Base-by-base conservation (phyloP, 2,113 vertebrate species). In the Hyla sarda region DNA sequence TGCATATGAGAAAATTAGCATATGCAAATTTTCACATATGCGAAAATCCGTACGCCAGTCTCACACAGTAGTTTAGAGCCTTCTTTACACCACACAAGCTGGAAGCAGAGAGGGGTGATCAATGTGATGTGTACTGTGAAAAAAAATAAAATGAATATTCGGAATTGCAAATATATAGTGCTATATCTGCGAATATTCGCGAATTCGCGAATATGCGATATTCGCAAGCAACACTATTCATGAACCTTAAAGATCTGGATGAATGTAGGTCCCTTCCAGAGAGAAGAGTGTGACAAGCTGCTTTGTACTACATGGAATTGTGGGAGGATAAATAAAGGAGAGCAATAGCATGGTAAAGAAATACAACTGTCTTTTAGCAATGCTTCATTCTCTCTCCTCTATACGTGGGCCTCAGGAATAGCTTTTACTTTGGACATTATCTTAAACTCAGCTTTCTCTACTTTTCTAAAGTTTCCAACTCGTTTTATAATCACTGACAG, bases 401-500 rank as follows among this genome's bases (percentile, higher is more conserved):
- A 8, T 71, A 10, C 19, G 23, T 0, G 19, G 28, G 19, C 32
- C 67, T 12, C 32, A 0, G 7, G 32, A 19, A 34, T 8, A 7
- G 30, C 65, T 69, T 69, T 21, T 34, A 34, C 30, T 19, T 65
- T 69, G 67, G 67, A 41, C 67, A 71, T 23, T 41, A 71, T 71
- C 34, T 41, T 48, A 11, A 65, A 25, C n/a, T 65, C 14, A 1
- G 10, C 16, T 62, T 65, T 60, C 16, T 81, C 30, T 48, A 82
- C 60, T 67, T 82, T 28, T 48, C 19, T 21, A 48, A 82, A 71
- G 25, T 67, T 50, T 52, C 60, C 17, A 14, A 34, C 60, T 69
- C 71, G 77, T 58, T 21, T 60, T 41, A 8, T 82, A 82, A 62
- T 62, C 78, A 62, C 56, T 25, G 56, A 81, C 78, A 80, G 56